Percentiles rank a stretch among this genome's conserved stretches.
Evolutionary conservation across 2,888 invertebrate genomes (phyloP).

Genomic region (Pristionchus entomophagus): DNA sequence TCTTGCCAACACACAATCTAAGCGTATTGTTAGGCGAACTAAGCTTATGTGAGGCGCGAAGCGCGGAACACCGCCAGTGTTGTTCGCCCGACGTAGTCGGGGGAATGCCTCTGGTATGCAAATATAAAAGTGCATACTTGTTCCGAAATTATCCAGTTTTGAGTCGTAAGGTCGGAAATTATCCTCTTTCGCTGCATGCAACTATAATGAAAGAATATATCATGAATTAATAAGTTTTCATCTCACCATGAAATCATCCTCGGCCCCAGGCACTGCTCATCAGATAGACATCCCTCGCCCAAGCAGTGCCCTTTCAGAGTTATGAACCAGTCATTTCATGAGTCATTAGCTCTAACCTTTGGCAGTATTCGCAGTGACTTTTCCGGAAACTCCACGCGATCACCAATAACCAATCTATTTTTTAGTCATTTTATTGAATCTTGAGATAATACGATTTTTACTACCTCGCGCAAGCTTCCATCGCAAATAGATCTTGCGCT

Average conservation of each 20-base stretch:
- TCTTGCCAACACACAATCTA: too few relatives aligned
- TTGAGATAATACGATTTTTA: background rate
- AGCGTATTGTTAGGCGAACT: too few relatives aligned
- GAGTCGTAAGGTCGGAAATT: background rate
- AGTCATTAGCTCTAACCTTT: background rate
- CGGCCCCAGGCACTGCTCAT: background rate
- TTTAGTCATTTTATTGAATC: background rate
- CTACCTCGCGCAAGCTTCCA: background rate
- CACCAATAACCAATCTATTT: constrained; percentile 19
- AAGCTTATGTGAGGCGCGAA: too few relatives aligned
- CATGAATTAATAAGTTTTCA: too few relatives aligned
- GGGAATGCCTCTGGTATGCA: background rate
- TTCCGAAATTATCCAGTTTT: background rate
- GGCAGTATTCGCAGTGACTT: background rate
- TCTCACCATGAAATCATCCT: constrained; percentile 14
- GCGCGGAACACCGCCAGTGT: too few relatives aligned
- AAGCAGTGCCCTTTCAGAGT: background rate
- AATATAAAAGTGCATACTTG: background rate
- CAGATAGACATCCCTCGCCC: constrained; percentile 3
- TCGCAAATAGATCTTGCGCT: background rate
- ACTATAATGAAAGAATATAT: background rate
- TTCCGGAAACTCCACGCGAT: constrained; percentile 17
- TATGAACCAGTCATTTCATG: background rate
- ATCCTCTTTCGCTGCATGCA: constrained; percentile 16
- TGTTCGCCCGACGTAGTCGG: too few relatives aligned